phyloP scores from a whole-genome alignment of 2,113 vertebrate genomes.

The pig (Sus scrofa) region T2T-Sscrofa CM000824.6:145256001-145256500 shows the following conservation, averaged over 20 bases:
- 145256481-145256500: conserved; percentile 33
- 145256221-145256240: not conserved
- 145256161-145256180: not conserved
- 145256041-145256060: not conserved
- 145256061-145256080: not conserved
- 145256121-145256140: not conserved
- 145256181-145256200: not conserved
- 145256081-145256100: not conserved
- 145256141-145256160: not conserved
- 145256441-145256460: not conserved
- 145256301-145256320: conserved; percentile 49
- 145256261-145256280: not conserved
- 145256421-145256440: conserved; percentile 53
- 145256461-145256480: conserved; percentile 13
- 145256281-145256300: conserved; percentile 58
- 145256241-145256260: not conserved
- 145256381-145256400: conserved; percentile 66
- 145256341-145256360: not conserved
- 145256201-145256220: not conserved
- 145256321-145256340: not conserved
- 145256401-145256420: conserved; percentile 8
- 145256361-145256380: conserved; percentile 28
- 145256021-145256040: not conserved
- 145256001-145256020: not conserved
- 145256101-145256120: not conserved